phyloP scores from a whole-genome alignment of 2,113 vertebrate species.

The Colius striatus region DNA sequence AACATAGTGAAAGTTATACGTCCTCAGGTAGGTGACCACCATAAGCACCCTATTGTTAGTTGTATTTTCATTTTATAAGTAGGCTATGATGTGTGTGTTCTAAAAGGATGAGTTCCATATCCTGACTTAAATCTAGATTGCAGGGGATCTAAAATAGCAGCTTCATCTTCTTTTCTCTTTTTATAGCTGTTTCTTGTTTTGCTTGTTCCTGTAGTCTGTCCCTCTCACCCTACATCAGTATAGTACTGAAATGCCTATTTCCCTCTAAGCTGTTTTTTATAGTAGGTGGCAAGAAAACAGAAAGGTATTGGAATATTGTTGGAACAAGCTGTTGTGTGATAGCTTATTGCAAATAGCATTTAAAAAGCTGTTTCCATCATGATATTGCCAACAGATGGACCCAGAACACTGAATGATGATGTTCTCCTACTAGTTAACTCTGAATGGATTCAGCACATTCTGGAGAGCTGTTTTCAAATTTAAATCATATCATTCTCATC shows the following conservation, averaged over 20 bases:
- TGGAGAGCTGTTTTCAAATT: slow-evolving; percentile 40
- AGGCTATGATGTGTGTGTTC: background rate
- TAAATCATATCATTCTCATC: slow-evolving; percentile 33
- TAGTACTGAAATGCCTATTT: slow-evolving; percentile 42
- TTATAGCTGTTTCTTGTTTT: slow-evolving; percentile 1
- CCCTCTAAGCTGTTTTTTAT: slow-evolving; percentile 65
- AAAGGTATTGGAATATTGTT: slow-evolving; percentile 77
- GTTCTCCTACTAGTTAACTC: slow-evolving; percentile 69
- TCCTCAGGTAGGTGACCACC: slow-evolving; percentile 88
- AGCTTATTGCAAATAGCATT: slow-evolving; percentile 78
- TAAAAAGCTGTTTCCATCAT: slow-evolving; percentile 73
- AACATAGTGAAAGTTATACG: slow-evolving; percentile 98
- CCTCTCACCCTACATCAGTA: background rate
- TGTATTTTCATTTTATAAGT: background rate
- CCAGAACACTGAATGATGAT: slow-evolving; percentile 73
- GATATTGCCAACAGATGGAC: slow-evolving; percentile 80
- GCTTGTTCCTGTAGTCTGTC: slow-evolving; percentile 16
- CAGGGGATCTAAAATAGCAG: background rate
- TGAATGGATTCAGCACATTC: slow-evolving; percentile 66
- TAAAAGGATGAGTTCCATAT: background rate
- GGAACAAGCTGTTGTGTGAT: slow-evolving; percentile 79
- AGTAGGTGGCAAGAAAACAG: slow-evolving; percentile 71
- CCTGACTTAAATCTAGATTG: background rate
- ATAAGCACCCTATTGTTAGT: background rate
- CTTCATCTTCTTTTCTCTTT: background rate